These are phyloP conservation scores for Tetheella fluctuosa DNA, from an alignment of 2,888 invertebrate genomes.

Conservation along the genomic window DNA sequence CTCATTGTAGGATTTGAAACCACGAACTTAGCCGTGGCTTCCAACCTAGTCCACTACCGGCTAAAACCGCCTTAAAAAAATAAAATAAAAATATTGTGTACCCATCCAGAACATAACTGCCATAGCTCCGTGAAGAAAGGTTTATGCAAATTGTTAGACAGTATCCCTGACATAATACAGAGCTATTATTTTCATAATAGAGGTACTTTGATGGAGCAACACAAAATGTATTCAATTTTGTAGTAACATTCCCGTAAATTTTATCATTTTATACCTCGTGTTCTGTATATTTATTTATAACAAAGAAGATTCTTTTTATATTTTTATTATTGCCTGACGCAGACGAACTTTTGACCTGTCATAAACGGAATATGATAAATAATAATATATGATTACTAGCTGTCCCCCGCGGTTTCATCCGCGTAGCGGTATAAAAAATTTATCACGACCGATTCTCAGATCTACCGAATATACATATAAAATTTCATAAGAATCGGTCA, in stretches of 20 bases:
- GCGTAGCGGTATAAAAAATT: too few species aligned
- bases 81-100: background rate
- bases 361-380: too few species aligned
- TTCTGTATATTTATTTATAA: constrained; percentile 17
- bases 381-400: too few species aligned
- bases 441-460: too few species aligned
- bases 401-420: too few species aligned
- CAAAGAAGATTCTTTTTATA: constrained; percentile 23
- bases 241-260: constrained; percentile 20
- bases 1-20: too few species aligned
- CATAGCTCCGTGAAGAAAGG: constrained; percentile 21
- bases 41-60: too few species aligned
- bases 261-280: constrained; percentile 14
- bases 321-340: background rate
- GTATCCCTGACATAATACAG: constrained; percentile 33
- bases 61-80: too few species aligned
- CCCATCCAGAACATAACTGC: background rate
- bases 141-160: constrained; percentile 42
- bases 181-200: constrained; percentile 32
- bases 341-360: too few species aligned
- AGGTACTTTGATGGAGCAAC: constrained; percentile 30
- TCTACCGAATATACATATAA: too few species aligned
- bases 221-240: constrained; percentile 29
- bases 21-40: too few species aligned
- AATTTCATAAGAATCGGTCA: too few species aligned